phyloP scores from a whole-genome alignment of 2,113 vertebrate species.

The Talpa occidentalis region DNA sequence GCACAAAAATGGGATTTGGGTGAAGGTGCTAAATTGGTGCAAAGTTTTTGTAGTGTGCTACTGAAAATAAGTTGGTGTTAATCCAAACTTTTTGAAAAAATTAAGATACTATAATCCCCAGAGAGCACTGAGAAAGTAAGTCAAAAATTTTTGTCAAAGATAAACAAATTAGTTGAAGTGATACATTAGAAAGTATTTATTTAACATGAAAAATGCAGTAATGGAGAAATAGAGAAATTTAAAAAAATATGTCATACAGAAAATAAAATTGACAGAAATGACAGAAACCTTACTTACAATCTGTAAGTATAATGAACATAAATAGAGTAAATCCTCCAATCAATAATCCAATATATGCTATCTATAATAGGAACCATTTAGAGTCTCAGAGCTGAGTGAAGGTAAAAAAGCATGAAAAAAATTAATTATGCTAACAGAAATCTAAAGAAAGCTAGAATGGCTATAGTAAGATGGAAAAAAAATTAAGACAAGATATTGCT shows the following conservation, averaged over 20 bases:
- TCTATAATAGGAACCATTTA: background rate
- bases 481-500: background rate
- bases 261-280: background rate
- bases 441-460: background rate
- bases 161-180: background rate
- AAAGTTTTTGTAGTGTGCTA: background rate
- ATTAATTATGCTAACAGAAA: background rate
- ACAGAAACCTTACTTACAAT: background rate
- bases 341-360: background rate
- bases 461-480: no score
- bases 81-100: background rate
- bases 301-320: background rate
- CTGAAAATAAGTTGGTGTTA: background rate
- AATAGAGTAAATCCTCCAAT: background rate
- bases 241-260: background rate
- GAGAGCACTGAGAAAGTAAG: background rate
- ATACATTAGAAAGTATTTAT: background rate
- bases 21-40: background rate
- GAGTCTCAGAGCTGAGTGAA: no score
- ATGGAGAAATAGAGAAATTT: background rate
- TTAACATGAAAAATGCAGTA: background rate
- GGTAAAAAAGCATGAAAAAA: background rate
- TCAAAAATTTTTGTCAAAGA: background rate
- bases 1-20: no score
- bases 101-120: background rate